Conservation (phyloP, 2,888 invertebrate genomes). For the Eurytoma californica region DNA sequence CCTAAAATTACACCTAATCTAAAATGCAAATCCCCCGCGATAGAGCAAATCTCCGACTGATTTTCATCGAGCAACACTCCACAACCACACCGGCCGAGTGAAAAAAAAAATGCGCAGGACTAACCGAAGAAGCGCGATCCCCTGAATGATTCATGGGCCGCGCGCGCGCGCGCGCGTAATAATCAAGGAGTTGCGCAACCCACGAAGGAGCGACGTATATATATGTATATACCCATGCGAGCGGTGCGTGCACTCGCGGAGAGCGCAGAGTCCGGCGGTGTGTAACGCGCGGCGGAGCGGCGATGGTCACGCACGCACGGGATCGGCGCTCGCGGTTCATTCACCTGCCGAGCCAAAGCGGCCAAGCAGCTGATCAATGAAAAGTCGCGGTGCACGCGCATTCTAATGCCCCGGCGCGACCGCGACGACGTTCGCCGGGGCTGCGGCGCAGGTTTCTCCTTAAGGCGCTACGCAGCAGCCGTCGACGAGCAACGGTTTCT, state of each 20-base stretch:
- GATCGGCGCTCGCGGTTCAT: constrained; percentile 32
- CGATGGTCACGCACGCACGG: constrained; percentile 42
- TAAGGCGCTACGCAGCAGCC: background rate
- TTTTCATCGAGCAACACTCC: too few relatives aligned
- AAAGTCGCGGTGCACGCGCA: constrained; percentile 5
- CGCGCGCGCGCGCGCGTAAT: constrained; percentile 39
- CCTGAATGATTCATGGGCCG: constrained; percentile 43
- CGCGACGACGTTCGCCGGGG: background rate
- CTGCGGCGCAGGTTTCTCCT: constrained; percentile 16
- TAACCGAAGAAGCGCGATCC: background rate
- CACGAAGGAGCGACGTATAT: constrained; percentile 12
- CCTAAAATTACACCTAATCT: too few relatives aligned
- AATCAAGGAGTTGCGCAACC: constrained; percentile 42
- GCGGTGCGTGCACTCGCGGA: too few relatives aligned
- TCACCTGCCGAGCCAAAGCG: constrained; percentile 18
- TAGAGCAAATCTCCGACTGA: too few relatives aligned
- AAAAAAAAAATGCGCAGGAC: background rate
- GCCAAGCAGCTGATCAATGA: constrained; percentile 32
- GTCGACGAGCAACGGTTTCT: too few relatives aligned
- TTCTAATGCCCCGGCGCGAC: constrained; percentile 25
- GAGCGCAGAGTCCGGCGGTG: background rate
- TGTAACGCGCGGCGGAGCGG: background rate
- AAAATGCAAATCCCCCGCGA: too few relatives aligned
- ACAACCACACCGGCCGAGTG: too few relatives aligned
- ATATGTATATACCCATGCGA: too few relatives aligned